Percentiles rank a stretch among this genome's conserved stretches.
Evolutionary conservation across 2,113 vertebrate genomes (phyloP).

Genomic region (Protobothrops flavoviridis): DNA sequence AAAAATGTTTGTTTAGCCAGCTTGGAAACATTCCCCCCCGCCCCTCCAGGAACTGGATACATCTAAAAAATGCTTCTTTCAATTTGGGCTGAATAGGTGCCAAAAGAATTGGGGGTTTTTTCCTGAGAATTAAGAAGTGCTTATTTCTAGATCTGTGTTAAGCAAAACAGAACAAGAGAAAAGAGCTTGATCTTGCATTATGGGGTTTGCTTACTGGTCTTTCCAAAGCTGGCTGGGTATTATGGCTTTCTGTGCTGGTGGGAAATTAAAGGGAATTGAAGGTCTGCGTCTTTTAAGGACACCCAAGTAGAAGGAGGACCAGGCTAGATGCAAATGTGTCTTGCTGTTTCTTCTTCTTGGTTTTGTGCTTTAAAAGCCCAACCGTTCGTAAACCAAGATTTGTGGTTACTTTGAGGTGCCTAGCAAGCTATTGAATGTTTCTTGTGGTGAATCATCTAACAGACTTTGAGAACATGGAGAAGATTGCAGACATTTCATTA

Average conservation of each 20-base stretch:
- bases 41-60: fast-evolving
- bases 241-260: neutral
- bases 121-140: fast-evolving
- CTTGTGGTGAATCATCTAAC: neutral
- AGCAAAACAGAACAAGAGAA: neutral
- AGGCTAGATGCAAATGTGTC: neutral
- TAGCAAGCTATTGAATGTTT: neutral
- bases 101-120: neutral
- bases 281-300: neutral
- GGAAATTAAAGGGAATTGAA: neutral
- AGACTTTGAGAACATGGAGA: too few species aligned
- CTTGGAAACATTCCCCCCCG: fast-evolving
- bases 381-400: neutral
- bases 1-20: neutral
- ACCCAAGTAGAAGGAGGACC: neutral
- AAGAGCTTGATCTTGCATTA: neutral
- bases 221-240: neutral
- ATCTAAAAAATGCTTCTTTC: neutral
- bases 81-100: fast-evolving
- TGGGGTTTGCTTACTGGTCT: neutral
- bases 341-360: neutral
- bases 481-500: too few species aligned
- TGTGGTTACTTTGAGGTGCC: neutral
- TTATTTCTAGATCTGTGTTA: fast-evolving
- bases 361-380: neutral